phyloP scores from a whole-genome alignment of 2,113 vertebrate species.

The Nothocercus nigrocapillus region DNA sequence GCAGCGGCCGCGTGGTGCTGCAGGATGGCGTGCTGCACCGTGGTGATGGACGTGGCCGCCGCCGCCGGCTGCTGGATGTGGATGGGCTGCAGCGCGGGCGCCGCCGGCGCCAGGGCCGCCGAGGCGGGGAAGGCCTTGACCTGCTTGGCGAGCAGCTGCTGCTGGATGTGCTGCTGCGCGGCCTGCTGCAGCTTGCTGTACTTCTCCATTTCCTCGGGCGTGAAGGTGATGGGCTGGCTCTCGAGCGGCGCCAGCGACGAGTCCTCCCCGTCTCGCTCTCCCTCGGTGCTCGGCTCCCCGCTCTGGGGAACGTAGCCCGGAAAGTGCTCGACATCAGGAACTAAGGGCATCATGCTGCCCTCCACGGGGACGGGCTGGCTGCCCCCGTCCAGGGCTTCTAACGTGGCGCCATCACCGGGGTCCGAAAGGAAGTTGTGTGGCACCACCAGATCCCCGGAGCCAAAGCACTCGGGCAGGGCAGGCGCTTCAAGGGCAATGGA shows the following conservation, averaged over 20 bases:
- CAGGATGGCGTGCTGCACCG: conserved; percentile 94
- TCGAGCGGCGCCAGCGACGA: conserved; percentile 91
- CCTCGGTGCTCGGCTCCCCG: conserved; percentile 79
- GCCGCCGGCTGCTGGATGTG: conserved; percentile 94
- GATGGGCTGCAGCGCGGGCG: conserved; percentile 89
- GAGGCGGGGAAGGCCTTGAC: conserved; percentile 93
- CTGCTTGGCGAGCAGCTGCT: conserved; percentile 97
- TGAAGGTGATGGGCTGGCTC: conserved; percentile 98
- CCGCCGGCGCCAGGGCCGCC: conserved; percentile 80
- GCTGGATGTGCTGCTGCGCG: conserved; percentile 97
- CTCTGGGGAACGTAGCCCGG: conserved; percentile 83
- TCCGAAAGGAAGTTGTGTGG: conserved; percentile 77
- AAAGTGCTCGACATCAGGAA: conserved; percentile 82
- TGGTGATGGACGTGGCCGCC: conserved; percentile 92
- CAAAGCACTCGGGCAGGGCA: conserved; percentile 68
- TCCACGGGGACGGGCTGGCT: conserved; percentile 78
- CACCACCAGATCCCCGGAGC: conserved; percentile 68
- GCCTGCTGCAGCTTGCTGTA: conserved; percentile 98
- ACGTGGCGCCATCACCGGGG: conserved; percentile 64
- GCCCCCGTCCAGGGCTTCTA: conserved; percentile 84
- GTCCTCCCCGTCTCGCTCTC: conserved; percentile 89
- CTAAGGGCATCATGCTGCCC: conserved; percentile 75
- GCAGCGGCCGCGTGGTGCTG: conserved; percentile 91
- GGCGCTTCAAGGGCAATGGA: conserved; percentile 61
- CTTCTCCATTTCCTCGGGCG: conserved; percentile 98